Base-by-base conservation (phyloP, 2,888 invertebrate species). In the Eilema caniola region DNA sequence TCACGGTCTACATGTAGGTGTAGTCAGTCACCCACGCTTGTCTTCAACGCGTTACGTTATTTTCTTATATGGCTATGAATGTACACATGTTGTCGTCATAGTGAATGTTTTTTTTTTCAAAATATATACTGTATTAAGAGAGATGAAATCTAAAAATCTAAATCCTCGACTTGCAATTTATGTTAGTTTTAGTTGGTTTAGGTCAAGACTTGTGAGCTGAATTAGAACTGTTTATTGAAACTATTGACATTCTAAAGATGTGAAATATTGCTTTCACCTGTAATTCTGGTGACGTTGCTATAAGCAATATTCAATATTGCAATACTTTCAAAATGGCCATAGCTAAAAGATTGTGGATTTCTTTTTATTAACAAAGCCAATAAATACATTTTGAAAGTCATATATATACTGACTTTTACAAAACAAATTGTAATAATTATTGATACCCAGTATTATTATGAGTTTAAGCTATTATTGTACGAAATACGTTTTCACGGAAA, bases 21-120 rank as follows among this genome's bases (percentile, higher is more conserved):
- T 82, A 79, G 25, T 69, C 83, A 79, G 25, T 69, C 83, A 72
- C 88, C 88, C 86, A 89, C 89, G 81, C 80, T 78, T 76, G 73
- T 76, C 72, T 78, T 72, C 73, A 76, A 74, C 72, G 72, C 68
- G 72, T 61, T 47, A 69, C 28, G 66, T 61, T 77, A 77, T 81
- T 82, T 82, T 84, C 84, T 86, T 81, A 82, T 76, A 80, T 76
- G 73, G 69, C 71, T 73, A 76, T 85, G 80, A 81, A 85, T 76
- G 80, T 75, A 41, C 76, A 31, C 80, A 78, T 75, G 79, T 77
- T 77, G 72, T 82, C 70, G 71, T 74, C 64, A 74, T 77, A 61
- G 72, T 62, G 57, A 61, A 65, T 57, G 41, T 61, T 24, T 61
- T 33, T 70, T 56, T 20, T 3, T n/a, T n/a, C n/a, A n/a, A n/a